Evolutionary conservation across 2,113 vertebrate genomes (phyloP).

Genomic region (Ptilorrhoa leucosticta): DNA sequence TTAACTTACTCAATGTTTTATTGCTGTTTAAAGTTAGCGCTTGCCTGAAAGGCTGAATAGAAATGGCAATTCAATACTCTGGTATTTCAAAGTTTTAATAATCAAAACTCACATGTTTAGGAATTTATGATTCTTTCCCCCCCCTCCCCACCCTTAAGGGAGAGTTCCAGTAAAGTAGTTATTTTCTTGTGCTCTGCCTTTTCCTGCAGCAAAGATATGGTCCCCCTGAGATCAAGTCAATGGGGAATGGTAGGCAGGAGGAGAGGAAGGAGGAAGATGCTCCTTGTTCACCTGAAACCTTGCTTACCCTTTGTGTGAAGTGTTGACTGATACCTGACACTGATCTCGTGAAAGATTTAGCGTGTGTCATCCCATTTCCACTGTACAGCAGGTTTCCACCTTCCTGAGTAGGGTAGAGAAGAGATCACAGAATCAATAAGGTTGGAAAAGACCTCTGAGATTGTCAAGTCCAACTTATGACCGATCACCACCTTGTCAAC

Average conservation of each 20-base stretch:
- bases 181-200: background rate
- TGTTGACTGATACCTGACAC: background rate
- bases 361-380: background rate
- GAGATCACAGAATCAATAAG: background rate
- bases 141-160: accelerated
- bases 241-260: background rate
- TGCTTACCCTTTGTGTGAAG: background rate
- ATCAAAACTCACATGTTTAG: background rate
- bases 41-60: background rate
- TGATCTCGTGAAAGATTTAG: background rate
- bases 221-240: background rate
- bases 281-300: background rate
- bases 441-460: background rate
- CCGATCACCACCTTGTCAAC: accelerated
- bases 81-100: background rate
- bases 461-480: background rate
- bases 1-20: background rate
- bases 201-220: background rate
- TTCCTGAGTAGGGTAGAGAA: background rate
- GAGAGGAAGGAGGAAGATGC: background rate
- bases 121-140: background rate
- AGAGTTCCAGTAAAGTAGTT: background rate
- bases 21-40: background rate
- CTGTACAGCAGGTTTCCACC: background rate
- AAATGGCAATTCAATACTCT: background rate